Conservation (phyloP, 2,113 vertebrate genomes). For the Falco punctatus region DNA sequence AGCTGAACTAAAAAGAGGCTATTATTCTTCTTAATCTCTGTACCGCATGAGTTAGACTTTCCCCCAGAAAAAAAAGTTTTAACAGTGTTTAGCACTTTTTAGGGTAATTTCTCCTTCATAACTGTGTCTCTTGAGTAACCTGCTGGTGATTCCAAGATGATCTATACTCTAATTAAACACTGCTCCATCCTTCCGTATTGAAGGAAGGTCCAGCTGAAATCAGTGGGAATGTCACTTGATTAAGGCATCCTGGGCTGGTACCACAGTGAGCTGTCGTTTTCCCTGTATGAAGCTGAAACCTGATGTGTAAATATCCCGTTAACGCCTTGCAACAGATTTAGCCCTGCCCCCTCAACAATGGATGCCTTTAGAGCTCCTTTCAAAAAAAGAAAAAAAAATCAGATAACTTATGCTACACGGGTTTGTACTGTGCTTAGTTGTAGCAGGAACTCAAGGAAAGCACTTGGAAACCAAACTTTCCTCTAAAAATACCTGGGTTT, state of each 20-base stretch:
- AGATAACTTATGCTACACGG: neutral
- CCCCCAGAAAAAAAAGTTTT: neutral
- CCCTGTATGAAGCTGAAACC: neutral
- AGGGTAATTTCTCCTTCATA: neutral
- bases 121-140: neutral
- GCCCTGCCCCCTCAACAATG: neutral
- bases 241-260: neutral
- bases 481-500: neutral
- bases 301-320: neutral
- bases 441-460: neutral
- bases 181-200: neutral
- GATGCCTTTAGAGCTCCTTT: neutral
- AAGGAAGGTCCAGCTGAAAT: neutral
- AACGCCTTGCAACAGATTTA: neutral
- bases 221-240: neutral
- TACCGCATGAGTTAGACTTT: neutral
- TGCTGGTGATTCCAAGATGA: neutral
- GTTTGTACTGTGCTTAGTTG: neutral
- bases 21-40: neutral
- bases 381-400: neutral
- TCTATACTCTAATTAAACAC: neutral
- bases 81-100: neutral
- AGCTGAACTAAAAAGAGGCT: neutral
- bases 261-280: neutral
- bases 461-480: neutral